Percentiles rank a stretch among this genome's conserved stretches.
phyloP scores from a whole-genome alignment of 2,113 vertebrate species.

The Ahaetulla prasina region DNA sequence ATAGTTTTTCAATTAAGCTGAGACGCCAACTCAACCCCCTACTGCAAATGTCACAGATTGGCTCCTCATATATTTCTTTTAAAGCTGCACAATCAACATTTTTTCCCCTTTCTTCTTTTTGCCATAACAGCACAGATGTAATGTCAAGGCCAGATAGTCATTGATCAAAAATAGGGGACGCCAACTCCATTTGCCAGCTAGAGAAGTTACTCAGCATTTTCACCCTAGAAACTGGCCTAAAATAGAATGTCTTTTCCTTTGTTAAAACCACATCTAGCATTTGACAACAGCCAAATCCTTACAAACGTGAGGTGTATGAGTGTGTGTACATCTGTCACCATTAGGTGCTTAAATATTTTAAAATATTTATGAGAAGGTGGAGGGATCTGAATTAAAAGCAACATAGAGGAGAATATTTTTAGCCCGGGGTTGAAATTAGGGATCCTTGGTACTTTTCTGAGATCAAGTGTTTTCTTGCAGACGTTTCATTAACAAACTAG shows the following conservation, averaged over 20 bases:
- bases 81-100: constrained; percentile 39
- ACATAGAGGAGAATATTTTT: background rate
- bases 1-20: constrained; percentile 38
- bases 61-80: constrained; percentile 23
- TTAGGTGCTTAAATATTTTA: background rate
- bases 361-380: background rate
- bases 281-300: background rate
- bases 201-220: background rate
- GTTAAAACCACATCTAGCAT: background rate
- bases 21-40: constrained; percentile 20
- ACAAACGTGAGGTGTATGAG: fast-evolving
- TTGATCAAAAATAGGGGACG: constrained; percentile 46
- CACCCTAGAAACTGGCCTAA: background rate
- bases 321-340: background rate
- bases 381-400: background rate
- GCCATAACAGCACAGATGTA: constrained; percentile 34
- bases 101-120: constrained; percentile 35
- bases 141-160: constrained; percentile 36
- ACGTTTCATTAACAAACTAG: background rate
- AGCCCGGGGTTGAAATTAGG: background rate
- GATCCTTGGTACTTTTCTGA: background rate
- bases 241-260: background rate
- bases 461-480: background rate
- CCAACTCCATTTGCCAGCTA: constrained; percentile 30
- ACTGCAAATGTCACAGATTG: constrained; percentile 29